Conservation (phyloP, 2,797 vertebrate genomes). For the Holocentrus rufus region DNA sequence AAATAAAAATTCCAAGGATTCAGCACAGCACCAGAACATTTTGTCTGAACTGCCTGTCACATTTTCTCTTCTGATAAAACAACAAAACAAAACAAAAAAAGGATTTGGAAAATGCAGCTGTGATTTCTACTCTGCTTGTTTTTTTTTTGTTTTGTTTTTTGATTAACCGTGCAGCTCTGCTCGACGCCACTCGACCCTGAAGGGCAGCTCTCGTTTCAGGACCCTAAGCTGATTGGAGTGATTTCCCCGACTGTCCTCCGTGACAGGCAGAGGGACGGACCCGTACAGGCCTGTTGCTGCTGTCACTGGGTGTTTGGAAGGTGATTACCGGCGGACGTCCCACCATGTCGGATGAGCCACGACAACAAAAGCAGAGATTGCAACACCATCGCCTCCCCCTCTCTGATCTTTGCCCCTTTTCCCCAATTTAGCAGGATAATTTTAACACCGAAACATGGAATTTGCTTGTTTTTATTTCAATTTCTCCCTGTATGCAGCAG, state of each 20-base stretch:
- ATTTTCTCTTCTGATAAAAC: background rate
- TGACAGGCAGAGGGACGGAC: slow-evolving; percentile 16
- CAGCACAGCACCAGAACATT: too few relatives aligned
- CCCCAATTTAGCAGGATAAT: background rate
- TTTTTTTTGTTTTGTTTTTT: slow-evolving; percentile 14
- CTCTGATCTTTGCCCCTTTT: background rate
- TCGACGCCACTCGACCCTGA: slow-evolving; percentile 15
- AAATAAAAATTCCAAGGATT: too few relatives aligned
- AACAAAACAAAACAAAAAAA: too few relatives aligned
- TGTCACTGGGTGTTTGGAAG: slow-evolving; percentile 18
- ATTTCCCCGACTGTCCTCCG: slow-evolving; percentile 21
- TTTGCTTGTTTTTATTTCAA: slow-evolving; percentile 10
- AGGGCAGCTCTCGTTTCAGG: slow-evolving; percentile 56
- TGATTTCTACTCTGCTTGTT: slow-evolving; percentile 3
- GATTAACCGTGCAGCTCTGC: slow-evolving; percentile 26
- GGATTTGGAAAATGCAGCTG: background rate
- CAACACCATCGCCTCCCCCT: slow-evolving; percentile 2
- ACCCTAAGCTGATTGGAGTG: slow-evolving; percentile 51
- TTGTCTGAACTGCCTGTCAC: background rate
- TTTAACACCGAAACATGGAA: background rate
- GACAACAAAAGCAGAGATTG: background rate
- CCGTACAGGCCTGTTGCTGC: slow-evolving; percentile 8
- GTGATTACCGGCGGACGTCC: slow-evolving; percentile 16
- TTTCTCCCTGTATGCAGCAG: slow-evolving; percentile 7
- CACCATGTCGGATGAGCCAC: background rate